These are phyloP conservation scores for Urophycis tenuis DNA, from an alignment of 2,797 vertebrate species.

Conservation along the genomic window DNA sequence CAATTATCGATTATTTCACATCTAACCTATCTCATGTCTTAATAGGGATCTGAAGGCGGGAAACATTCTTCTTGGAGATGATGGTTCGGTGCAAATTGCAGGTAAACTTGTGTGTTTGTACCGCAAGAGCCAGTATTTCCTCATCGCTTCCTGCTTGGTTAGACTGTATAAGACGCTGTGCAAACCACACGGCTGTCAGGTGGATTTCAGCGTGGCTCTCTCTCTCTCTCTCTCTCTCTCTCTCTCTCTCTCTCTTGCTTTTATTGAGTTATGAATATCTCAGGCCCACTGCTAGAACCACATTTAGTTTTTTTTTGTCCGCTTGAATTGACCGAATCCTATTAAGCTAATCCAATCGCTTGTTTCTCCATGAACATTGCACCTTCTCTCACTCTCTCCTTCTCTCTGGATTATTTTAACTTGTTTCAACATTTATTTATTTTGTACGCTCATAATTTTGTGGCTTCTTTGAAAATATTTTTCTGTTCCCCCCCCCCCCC, in stretches of 20 bases:
- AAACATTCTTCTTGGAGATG: conserved; percentile 92
- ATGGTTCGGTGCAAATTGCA: conserved; percentile 92
- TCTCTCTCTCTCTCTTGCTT: background rate
- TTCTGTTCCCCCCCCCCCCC: no score
- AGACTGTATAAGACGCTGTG: background rate
- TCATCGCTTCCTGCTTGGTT: background rate
- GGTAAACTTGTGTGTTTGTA: conserved; percentile 61
- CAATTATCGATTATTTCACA: background rate
- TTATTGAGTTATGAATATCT: background rate
- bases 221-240: background rate
- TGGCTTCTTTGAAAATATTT: background rate
- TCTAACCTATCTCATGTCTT: conserved; percentile 13
- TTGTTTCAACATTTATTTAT: background rate
- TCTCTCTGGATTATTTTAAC: background rate
- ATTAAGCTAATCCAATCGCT: background rate
- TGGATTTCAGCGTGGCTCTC: background rate
- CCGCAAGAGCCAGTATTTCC: background rate
- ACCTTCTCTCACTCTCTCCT: background rate
- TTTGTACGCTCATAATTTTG: background rate
- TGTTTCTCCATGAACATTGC: background rate
- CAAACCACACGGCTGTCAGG: background rate
- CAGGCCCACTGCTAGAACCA: background rate
- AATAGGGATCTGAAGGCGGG: conserved; percentile 91
- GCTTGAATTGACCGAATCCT: background rate
- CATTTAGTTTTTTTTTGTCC: background rate